phyloP scores from a whole-genome alignment of 2,113 vertebrate genomes.

The Thamnophis sirtalis region DNA sequence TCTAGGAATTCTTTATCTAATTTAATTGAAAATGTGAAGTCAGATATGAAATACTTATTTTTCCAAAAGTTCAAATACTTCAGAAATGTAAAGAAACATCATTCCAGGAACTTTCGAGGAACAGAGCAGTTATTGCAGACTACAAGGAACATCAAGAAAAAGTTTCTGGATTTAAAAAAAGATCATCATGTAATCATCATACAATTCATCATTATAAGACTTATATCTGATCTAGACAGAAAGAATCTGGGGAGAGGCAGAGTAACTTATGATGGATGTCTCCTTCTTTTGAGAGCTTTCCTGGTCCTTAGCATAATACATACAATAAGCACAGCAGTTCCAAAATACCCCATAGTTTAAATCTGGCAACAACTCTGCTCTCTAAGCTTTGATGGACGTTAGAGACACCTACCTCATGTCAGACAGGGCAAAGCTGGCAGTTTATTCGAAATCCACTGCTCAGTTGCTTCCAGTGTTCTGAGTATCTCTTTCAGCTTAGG shows the following conservation, averaged over 20 bases:
- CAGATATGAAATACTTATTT: neutral
- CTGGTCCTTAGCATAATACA: neutral
- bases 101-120: neutral
- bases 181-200: too few species aligned
- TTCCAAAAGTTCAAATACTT: neutral
- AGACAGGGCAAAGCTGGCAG: neutral
- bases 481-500: neutral
- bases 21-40: neutral
- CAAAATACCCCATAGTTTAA: neutral
- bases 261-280: neutral
- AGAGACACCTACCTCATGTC: conserved; percentile 5
- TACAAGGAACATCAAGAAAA: neutral
- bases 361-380: neutral
- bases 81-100: neutral
- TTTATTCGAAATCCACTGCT: neutral
- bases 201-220: neutral
- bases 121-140: neutral
- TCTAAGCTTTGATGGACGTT: neutral
- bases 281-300: neutral
- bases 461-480: neutral
- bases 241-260: neutral
- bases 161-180: neutral
- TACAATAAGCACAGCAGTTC: neutral
- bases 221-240: neutral
- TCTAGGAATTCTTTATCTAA: neutral